Percentiles rank a stretch among this genome's conserved stretches.
These are phyloP conservation scores for Limulus polyphemus DNA, from an alignment of 2,888 invertebrate genomes.

Conservation along the genomic window DNA sequence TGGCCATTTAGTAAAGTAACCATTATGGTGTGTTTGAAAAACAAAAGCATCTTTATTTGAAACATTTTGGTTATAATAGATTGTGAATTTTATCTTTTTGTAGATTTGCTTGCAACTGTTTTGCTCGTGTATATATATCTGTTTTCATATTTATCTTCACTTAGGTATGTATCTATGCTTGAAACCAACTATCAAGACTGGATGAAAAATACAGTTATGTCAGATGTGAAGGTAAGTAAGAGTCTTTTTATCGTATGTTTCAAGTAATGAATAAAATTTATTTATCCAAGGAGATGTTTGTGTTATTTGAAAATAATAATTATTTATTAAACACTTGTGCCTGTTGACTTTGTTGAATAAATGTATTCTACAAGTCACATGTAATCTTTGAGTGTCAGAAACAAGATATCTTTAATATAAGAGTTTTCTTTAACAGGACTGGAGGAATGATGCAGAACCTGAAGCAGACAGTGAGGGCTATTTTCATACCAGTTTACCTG, in stretches of 20 bases:
- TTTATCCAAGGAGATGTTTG: too few species aligned
- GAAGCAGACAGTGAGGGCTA: slow-evolving; percentile 64
- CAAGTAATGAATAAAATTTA: too few species aligned
- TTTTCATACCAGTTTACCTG: slow-evolving; percentile 83
- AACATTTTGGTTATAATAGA: too few species aligned
- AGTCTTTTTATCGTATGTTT: too few species aligned
- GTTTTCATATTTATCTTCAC: neutral
- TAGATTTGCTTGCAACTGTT: too few species aligned
- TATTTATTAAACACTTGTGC: neutral
- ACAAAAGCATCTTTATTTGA: too few species aligned
- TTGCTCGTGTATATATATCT: too few species aligned
- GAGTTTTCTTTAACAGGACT: slow-evolving; percentile 46
- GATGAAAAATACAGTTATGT: slow-evolving; percentile 84
- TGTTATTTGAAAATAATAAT: too few species aligned
- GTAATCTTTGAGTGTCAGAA: neutral
- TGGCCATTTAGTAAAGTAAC: too few species aligned
- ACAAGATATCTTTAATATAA: too few species aligned
- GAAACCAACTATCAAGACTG: slow-evolving; percentile 82
- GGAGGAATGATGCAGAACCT: slow-evolving; percentile 63
- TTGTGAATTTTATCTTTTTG: too few species aligned
- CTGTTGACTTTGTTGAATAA: neutral
- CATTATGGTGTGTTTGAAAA: too few species aligned
- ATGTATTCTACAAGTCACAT: slow-evolving; percentile 2
- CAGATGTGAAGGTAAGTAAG: slow-evolving; percentile 54
- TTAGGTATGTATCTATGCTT: slow-evolving; percentile 51